Conservation (phyloP, 2,888 invertebrate genomes). For the Pandemis cinnamomeana region DNA sequence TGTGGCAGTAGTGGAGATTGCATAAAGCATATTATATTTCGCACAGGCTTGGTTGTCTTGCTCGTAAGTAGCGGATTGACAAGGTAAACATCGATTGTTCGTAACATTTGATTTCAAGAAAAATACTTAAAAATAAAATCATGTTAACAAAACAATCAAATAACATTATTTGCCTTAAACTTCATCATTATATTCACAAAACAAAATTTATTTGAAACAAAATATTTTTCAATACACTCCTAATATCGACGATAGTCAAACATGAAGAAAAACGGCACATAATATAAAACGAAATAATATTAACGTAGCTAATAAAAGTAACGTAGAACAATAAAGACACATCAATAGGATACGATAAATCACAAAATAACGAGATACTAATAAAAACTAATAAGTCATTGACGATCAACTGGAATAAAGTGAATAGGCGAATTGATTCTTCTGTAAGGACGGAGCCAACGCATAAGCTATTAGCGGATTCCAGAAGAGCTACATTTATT, state of each 20-base stretch:
- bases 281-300: background rate
- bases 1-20: too few relatives aligned
- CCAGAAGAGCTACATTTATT: background rate
- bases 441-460: conserved; percentile 24
- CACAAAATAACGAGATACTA: conserved; percentile 34
- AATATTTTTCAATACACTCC: background rate
- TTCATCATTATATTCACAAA: too few relatives aligned
- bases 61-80: too few relatives aligned
- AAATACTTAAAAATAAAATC: too few relatives aligned
- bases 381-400: conserved; percentile 42
- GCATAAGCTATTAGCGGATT: background rate
- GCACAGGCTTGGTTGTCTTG: too few relatives aligned
- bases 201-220: background rate
- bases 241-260: background rate
- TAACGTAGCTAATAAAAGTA: conserved; percentile 22
- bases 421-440: conserved; percentile 40
- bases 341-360: conserved; percentile 33
- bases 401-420: conserved; percentile 34
- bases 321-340: conserved; percentile 29
- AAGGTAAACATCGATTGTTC: too few relatives aligned
- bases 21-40: too few relatives aligned
- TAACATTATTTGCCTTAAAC: too few relatives aligned
- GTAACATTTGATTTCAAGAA: too few relatives aligned
- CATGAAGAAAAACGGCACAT: background rate
- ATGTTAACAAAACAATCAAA: too few relatives aligned